Conservation (phyloP, 2,888 invertebrate species). For the Acronicta psi region DNA sequence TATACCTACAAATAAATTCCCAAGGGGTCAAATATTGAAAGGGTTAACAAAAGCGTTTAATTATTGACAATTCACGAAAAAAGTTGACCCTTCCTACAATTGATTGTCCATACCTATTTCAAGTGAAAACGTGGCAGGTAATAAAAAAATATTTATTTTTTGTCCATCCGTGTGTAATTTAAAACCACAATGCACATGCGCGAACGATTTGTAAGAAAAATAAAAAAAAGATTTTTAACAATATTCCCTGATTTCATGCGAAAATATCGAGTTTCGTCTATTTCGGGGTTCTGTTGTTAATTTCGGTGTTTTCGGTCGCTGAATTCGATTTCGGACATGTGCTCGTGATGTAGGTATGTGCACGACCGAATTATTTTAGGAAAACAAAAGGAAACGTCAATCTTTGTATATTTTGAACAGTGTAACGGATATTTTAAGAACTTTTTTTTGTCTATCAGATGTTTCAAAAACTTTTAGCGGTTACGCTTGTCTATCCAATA, state of each 20-base stretch:
- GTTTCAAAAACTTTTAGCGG: constrained; percentile 9
- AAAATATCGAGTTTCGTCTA: constrained; percentile 84
- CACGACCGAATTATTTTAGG: constrained; percentile 57
- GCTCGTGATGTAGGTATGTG: constrained; percentile 73
- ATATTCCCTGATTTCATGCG: constrained; percentile 83
- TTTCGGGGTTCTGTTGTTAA: constrained; percentile 53
- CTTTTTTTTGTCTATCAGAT: constrained; percentile 43
- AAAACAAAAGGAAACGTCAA: constrained; percentile 74
- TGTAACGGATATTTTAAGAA: constrained; percentile 54
- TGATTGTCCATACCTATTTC: constrained; percentile 76
- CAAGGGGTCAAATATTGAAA: constrained; percentile 63
- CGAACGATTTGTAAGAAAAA: constrained; percentile 80
- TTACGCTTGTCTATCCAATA: constrained; percentile 11
- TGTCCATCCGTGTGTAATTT: constrained; percentile 72
- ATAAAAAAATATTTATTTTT: constrained; percentile 67
- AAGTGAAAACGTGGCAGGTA: constrained; percentile 70
- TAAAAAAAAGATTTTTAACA: constrained; percentile 70
- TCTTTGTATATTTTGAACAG: constrained; percentile 56
- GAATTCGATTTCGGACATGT: constrained; percentile 78
- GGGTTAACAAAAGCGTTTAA: constrained; percentile 73
- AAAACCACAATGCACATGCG: constrained; percentile 82
- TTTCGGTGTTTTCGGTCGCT: constrained; percentile 71
- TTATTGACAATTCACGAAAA: constrained; percentile 67
- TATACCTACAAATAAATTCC: constrained; percentile 33
- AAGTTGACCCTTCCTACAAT: constrained; percentile 83